These are phyloP conservation scores for Onchidella celtica DNA, from an alignment of 2,888 invertebrate species.

Conservation along the genomic window DNA sequence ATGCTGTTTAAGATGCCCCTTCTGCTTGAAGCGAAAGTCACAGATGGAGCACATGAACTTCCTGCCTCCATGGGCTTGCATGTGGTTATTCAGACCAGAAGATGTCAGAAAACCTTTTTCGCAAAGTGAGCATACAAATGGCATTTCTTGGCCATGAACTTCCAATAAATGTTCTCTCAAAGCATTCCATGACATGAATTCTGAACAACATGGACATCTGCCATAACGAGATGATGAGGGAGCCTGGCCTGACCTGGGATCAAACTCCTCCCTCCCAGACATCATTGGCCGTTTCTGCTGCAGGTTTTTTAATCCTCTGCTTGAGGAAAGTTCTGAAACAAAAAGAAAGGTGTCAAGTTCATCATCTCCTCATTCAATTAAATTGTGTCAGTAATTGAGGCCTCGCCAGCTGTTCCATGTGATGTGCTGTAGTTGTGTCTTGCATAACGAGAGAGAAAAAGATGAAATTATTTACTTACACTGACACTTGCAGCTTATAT, in stretches of 20 bases:
- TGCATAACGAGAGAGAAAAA: too few species aligned
- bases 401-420: too few species aligned
- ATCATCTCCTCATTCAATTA: not conserved
- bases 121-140: slow-evolving; percentile 40
- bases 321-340: slow-evolving; percentile 12
- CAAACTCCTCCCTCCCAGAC: too few species aligned
- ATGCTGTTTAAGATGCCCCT: slow-evolving; percentile 43
- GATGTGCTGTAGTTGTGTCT: too few species aligned
- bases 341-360: not conserved
- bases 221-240: not conserved
- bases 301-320: not conserved
- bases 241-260: too few species aligned
- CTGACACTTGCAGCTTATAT: too few species aligned
- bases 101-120: slow-evolving; percentile 38
- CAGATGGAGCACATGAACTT: slow-evolving; percentile 46
- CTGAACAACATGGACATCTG: slow-evolving; percentile 31
- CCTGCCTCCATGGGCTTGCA: slow-evolving; percentile 44
- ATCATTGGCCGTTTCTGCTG: not conserved
- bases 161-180: slow-evolving; percentile 29
- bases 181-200: slow-evolving; percentile 14
- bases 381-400: too few species aligned
- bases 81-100: slow-evolving; percentile 41
- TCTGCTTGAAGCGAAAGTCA: slow-evolving; percentile 47
- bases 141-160: slow-evolving; percentile 38
- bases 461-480: too few species aligned